Base-by-base conservation (phyloP, 2,888 invertebrate species). In the Melipona bicolor region DNA sequence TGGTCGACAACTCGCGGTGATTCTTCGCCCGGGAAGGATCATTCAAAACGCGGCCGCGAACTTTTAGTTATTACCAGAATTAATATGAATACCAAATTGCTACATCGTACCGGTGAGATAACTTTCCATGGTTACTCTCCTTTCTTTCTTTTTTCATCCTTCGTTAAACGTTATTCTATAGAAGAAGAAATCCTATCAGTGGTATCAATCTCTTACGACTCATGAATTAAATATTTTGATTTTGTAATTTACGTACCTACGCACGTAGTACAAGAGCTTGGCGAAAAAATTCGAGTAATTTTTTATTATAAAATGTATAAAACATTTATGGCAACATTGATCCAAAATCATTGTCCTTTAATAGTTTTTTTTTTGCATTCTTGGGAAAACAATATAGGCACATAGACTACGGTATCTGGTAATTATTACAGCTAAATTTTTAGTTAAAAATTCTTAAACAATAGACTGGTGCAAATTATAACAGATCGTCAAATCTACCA, bases 61-160 rank as follows among this genome's bases (percentile, higher is more conserved):
- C 79, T 88, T 88, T 83, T 79, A 78, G 80, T 87, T 83, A 85
- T 77, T 69, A 79, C 65, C 79, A 56, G 76, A 62, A 84, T 86
- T 81, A 81, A 76, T 84, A 84, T 79, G 85, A 86, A 86, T 84
- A 71, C 73, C 62, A 81, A 86, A 86, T 84, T 64, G 81, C 59
- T 72, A 70, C 21, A 43, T 79, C 52, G 59, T 62, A 67, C 65
- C 43, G 61, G n/a, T 27, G 13, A 15, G 69, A 50, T 32, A 65
- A 83, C 67, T 79, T 61, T 69, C 49, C n/a, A 5, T 62, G 4
- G 17, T 36, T 69, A 24, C 32, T 78, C 52, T 61, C 24, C n/a
- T 43, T 11, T 4, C 5, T 24, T 59, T 64, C 32, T 83, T 59
- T 56, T 43, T 27, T 43, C 43, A 15, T 4, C 11, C 32, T 59